Evolutionary conservation across 2,113 vertebrate species (phyloP), one percentile per base, ranked within the genome.

Genomic region (Tachuris rubrigastra): DNA sequence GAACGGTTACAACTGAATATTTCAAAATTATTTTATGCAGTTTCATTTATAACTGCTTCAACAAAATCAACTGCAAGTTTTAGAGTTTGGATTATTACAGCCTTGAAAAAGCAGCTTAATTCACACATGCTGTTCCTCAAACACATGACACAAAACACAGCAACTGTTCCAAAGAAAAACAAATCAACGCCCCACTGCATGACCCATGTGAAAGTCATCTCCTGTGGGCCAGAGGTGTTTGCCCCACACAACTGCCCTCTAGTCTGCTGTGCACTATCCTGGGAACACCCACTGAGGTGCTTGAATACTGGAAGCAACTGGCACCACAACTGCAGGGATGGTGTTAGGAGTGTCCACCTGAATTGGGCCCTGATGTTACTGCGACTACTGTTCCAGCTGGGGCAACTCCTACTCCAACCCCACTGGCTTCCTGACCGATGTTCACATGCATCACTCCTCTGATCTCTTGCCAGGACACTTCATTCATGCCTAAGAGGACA

Each of bases 391-490:
- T 30, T 69, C 90, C 98, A 75, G 93, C 93, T 49, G 83, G 90
- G 49, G 75, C 97, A 60, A 95, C 66, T 46, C 96, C 97, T 86
- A 95, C 89, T 69, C 44, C 89, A 91, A 97, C 94, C 46, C 90
- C 97, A 52, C 90, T 87, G 33, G 95, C 79, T 90, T 98, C 98
- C 95, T 97, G 98, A 97, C 95, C 97, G 89, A 96, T 85, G 66
- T 94, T 98, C 81, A 96, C 91, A 90, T 91, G 97, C 97, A 98
- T 97, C 96, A 97, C 95, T 91, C 95, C 98, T 97, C 98, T 97
- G 47, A 97, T 97, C 97, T 98, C 98, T 97, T 98, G 98, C 98
- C 98, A 98, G 96, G 95, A 95, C 98, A 98, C 98, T 97, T 98
- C 98, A 98, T 97, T 98, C 98, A 98, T 98, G 95, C 98, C 98